A percentile compares a stretch with the other conserved stretches of the same genome.
phyloP scores from a whole-genome alignment of 37 sponge, comb jelly and placozoan genomes.

The Chondrosia reniformis region DNA sequence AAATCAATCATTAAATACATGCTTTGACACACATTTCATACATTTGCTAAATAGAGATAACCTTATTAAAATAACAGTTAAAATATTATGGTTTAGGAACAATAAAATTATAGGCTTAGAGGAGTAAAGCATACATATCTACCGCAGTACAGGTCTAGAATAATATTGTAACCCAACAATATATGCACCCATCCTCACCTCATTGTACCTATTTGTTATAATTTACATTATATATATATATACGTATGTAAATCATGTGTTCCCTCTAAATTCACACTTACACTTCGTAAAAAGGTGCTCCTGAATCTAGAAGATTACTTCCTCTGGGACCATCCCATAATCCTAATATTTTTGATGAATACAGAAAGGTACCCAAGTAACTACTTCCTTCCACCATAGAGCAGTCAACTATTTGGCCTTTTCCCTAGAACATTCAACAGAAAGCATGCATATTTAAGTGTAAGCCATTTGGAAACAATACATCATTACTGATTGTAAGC shows the following conservation, averaged over 20 bases:
- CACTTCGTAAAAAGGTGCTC: slow-evolving; percentile 92
- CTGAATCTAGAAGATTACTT: slow-evolving; percentile 77
- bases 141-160: no score
- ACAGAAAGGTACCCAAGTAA: slow-evolving; percentile 83
- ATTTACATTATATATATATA: neutral
- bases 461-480: neutral
- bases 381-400: slow-evolving; percentile 90
- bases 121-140: no score
- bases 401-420: slow-evolving; percentile 92
- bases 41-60: no score
- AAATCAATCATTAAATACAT: no score
- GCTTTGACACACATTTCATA: no score
- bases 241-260: neutral
- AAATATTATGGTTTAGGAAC: no score
- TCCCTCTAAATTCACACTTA: slow-evolving; percentile 23
- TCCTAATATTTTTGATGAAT: slow-evolving; percentile 37
- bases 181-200: no score
- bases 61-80: no score
- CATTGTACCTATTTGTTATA: no score
- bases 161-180: no score
- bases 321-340: slow-evolving; percentile 75
- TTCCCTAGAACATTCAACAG: slow-evolving; percentile 32
- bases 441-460: neutral
- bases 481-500: neutral
- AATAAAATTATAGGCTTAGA: no score